Conservation (phyloP, 2,113 vertebrate species). For the Thalassoma bifasciatum region DNA sequence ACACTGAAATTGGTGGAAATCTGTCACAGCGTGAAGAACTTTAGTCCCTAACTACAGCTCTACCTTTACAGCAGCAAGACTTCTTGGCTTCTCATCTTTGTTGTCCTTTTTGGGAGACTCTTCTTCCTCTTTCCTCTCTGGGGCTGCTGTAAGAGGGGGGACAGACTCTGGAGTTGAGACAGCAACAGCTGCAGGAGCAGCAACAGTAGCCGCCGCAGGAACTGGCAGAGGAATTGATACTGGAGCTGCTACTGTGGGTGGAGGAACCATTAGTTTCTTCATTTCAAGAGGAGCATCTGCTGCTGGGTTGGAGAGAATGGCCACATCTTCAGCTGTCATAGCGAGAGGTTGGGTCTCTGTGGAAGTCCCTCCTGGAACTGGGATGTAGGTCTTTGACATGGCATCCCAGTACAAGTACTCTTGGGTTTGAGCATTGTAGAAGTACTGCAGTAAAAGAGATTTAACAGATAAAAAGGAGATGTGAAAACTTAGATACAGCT, state of each 20-base stretch:
- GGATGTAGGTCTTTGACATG: conserved; percentile 80
- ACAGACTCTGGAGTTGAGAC: conserved; percentile 23
- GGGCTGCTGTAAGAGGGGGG: neutral
- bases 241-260: neutral
- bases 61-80: conserved; percentile 86
- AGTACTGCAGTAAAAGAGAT: conserved; percentile 80
- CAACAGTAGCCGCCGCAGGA: neutral
- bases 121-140: conserved; percentile 78
- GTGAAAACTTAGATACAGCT: neutral
- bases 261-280: conserved; percentile 61
- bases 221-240: neutral
- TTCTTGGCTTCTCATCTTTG: conserved; percentile 83
- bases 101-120: conserved; percentile 77
- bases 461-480: neutral
- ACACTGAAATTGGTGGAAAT: too few species aligned
- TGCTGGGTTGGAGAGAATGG: conserved; percentile 77
- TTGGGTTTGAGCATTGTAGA: conserved; percentile 85
- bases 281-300: conserved; percentile 78
- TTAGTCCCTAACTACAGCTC: neutral
- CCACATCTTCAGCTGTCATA: conserved; percentile 75
- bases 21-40: too few species aligned
- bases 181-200: neutral
- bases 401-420: conserved; percentile 87
- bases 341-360: conserved; percentile 58
- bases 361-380: conserved; percentile 76